Percentiles rank a stretch among this genome's conserved stretches.
phyloP scores from a whole-genome alignment of 1,140 invertebrate genomes.

The Leptopilina boulardi region DNA sequence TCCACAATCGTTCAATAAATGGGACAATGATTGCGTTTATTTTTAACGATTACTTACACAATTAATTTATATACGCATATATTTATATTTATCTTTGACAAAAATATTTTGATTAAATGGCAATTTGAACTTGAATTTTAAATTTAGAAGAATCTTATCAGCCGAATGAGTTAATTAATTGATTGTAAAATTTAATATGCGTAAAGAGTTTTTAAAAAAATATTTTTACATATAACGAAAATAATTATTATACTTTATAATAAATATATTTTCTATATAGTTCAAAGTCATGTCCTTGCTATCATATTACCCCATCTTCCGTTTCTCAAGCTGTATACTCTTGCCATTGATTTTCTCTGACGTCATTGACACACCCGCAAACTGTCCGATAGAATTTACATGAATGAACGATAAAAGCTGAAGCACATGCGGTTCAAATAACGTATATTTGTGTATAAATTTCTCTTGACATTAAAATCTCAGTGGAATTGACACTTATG shows the following conservation, averaged over 20 bases:
- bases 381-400: slow-evolving; percentile 53
- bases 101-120: too few relatives aligned
- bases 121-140: too few relatives aligned
- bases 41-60: neutral
- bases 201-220: too few relatives aligned
- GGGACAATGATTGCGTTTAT: neutral
- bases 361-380: slow-evolving; percentile 62
- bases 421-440: slow-evolving; percentile 39
- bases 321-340: neutral
- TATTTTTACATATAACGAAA: neutral
- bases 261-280: neutral
- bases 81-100: neutral
- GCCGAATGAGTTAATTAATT: too few relatives aligned
- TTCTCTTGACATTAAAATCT: neutral
- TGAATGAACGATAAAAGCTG: slow-evolving; percentile 54
- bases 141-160: too few relatives aligned
- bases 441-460: slow-evolving; percentile 34
- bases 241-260: neutral
- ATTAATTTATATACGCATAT: neutral
- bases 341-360: slow-evolving; percentile 53
- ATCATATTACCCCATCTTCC: slow-evolving; percentile 14
- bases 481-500: neutral
- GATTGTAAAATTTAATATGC: too few relatives aligned
- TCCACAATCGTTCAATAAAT: slow-evolving; percentile 1
- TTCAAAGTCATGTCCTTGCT: slow-evolving; percentile 17